Conservation (phyloP, 1,140 invertebrate genomes). For the Glossosoma conforme region DNA sequence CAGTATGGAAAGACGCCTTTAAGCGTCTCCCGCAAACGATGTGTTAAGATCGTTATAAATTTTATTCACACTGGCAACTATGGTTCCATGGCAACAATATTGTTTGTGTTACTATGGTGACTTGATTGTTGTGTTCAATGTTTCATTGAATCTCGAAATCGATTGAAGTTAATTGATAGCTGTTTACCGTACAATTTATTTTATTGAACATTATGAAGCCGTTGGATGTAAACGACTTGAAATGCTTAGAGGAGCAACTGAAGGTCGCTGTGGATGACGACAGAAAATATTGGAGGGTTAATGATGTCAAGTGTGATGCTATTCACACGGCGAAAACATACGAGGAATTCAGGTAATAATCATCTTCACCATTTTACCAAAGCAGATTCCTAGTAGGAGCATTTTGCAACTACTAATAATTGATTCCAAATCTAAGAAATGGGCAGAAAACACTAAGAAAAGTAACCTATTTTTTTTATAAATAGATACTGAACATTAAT, state of each 20-base stretch:
- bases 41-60: no score
- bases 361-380: not conserved
- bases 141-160: no score
- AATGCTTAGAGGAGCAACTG: constrained; percentile 39
- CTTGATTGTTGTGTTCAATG: no score
- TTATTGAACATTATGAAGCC: no score
- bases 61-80: no score
- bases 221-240: constrained; percentile 37
- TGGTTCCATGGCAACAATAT: no score
- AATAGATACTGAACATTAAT: not conserved
- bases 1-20: no score
- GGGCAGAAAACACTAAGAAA: not conserved
- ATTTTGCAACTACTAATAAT: not conserved
- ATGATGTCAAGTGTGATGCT: constrained; percentile 47
- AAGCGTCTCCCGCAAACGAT: no score
- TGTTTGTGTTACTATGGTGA: no score
- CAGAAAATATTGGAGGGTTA: constrained; percentile 38
- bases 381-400: not conserved
- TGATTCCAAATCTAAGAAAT: not conserved
- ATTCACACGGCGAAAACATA: constrained; percentile 45
- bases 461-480: not conserved
- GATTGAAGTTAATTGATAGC: no score
- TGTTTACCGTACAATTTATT: no score
- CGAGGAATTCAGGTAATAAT: constrained; percentile 45
- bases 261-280: constrained; percentile 39